Conservation (phyloP, 2,888 invertebrate species). For the Plagodis dolabraria region DNA sequence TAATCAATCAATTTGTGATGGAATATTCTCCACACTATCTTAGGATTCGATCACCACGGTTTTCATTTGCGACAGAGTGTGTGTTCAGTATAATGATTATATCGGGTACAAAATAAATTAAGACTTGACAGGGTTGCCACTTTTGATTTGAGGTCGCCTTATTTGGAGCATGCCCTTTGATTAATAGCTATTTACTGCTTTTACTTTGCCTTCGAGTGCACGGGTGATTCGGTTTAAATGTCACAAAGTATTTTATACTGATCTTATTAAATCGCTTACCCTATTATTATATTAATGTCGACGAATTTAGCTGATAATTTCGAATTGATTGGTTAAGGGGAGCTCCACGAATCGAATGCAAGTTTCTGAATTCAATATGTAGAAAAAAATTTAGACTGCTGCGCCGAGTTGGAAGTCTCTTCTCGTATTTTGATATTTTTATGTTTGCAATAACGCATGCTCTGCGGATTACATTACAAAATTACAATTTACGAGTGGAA, state of each 20-base stretch:
- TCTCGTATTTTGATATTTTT: no score
- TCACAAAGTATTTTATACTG: slow-evolving; percentile 14
- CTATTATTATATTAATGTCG: neutral
- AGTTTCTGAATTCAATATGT: no score
- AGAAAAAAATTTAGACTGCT: no score
- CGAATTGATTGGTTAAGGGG: no score
- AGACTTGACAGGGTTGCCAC: slow-evolving; percentile 22
- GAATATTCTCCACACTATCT: no score
- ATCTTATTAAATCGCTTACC: slow-evolving; percentile 3
- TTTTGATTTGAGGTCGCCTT: slow-evolving; percentile 29
- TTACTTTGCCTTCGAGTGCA: slow-evolving; percentile 24
- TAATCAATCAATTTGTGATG: no score
- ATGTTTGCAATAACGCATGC: no score
- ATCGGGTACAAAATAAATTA: slow-evolving; percentile 27
- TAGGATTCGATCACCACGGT: neutral
- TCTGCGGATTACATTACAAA: no score
- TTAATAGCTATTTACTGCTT: slow-evolving; percentile 28
- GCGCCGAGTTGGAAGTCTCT: no score
- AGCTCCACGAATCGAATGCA: no score
- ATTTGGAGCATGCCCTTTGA: slow-evolving; percentile 31
- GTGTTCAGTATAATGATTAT: slow-evolving; percentile 12
- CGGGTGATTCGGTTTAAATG: slow-evolving; percentile 24
- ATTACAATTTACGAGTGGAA: no score
- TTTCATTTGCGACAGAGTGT: slow-evolving; percentile 13
- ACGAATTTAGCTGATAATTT: no score